These are phyloP conservation scores for Heliconius erato DNA, from an alignment of 2,888 invertebrate species.

Conservation along the genomic window DNA sequence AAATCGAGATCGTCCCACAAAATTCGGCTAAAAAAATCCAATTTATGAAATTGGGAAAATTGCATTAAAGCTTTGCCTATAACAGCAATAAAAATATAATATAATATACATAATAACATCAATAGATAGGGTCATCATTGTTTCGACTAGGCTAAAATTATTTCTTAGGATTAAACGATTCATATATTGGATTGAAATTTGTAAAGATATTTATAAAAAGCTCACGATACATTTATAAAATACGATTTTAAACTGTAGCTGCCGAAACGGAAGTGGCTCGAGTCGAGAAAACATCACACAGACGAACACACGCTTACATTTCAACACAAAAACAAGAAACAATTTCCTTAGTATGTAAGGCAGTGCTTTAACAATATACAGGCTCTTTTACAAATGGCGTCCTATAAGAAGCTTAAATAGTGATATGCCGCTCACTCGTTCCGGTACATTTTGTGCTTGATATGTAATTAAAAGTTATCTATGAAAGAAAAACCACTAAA, in stretches of 20 bases:
- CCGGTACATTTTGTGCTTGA: constrained; percentile 75
- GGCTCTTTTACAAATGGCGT: constrained; percentile 45
- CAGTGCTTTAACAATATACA: constrained; percentile 73
- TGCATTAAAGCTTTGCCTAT: constrained; percentile 59
- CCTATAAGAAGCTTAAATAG: constrained; percentile 59
- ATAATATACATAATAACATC: constrained; percentile 40
- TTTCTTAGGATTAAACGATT: constrained; percentile 57
- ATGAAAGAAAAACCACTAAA: constrained; percentile 42
- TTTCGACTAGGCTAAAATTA: constrained; percentile 50
- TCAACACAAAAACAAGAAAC: constrained; percentile 48
- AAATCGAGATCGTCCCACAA: constrained; percentile 59
- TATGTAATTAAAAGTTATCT: constrained; percentile 65
- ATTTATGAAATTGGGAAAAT: constrained; percentile 65
- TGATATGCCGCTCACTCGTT: constrained; percentile 79
- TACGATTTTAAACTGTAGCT: constrained; percentile 56
- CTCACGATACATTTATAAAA: constrained; percentile 71
- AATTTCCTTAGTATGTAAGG: constrained; percentile 80
- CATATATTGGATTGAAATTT: constrained; percentile 59
- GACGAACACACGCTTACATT: constrained; percentile 64
- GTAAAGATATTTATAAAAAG: constrained; percentile 76
- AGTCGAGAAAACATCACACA: constrained; percentile 62
- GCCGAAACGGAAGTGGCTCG: constrained; percentile 49
- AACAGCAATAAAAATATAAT: constrained; percentile 69
- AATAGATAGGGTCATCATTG: constrained; percentile 45
- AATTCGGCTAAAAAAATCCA: constrained; percentile 64